Base-by-base conservation (phyloP, 1,140 invertebrate genomes). In the Phymorhynchus buccinoides region DNA sequence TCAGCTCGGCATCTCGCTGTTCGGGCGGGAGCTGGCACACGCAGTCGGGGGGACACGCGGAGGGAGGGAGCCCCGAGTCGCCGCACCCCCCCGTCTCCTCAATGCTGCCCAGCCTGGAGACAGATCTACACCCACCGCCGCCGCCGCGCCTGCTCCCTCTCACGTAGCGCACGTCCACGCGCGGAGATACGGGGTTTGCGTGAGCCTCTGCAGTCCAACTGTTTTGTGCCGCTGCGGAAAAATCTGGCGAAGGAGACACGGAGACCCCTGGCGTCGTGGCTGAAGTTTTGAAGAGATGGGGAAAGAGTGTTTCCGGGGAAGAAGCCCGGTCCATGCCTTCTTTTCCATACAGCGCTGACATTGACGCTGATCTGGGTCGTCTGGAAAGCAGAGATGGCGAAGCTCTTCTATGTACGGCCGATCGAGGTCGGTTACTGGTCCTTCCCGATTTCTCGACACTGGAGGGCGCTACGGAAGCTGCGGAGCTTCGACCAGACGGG, bases 1-100 rank as follows among this genome's bases (percentile, higher is more conserved):
- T 48, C 41, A 79, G 77, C 32, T 12, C 42, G 27, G 32, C 44
- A 35, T 79, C 77, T 27, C 77, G 41, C 44, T 52, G 27, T 9
- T 48, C 32, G 3, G 27, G 35, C 6, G 77, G 77, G 7, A 79
- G 42, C 42, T 79, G 77, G 42, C 77, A 79, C 12, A 79, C 77
- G 27, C 77, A 79, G 77, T 52, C 42, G 3, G 77, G 77, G 7
- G 77, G 77, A 22, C 77, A 79, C 27, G 32, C 44, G 6, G 77
- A n/a, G 41, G 73, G 68, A 71, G 68, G 68, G 7, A 71, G 3
- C 6, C 71, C 71, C 14, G 71, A 37, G 6, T 7, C 71, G n/a
- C 27, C 14, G 12, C 1, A 12, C 9, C 30, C 30, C 7, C 30
- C 30, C 18, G 68, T 35, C 68, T 35, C 68, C 7, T 71, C 68